phyloP scores from a whole-genome alignment of 92 coral and sea anemone species.

The Heliopora coerulea region DNA sequence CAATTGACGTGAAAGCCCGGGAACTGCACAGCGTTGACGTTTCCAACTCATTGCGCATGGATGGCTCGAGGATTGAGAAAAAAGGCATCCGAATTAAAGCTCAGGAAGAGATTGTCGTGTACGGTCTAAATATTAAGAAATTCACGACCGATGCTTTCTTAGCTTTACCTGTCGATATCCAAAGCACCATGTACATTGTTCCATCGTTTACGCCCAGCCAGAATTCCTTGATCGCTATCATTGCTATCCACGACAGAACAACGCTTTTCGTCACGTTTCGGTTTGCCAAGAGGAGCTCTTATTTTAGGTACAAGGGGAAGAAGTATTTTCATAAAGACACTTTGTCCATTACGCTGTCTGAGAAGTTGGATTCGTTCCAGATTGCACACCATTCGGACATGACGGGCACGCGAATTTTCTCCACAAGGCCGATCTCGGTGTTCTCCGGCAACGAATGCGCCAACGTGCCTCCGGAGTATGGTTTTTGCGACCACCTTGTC shows the following conservation, averaged over 20 bases:
- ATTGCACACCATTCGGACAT: conserved; percentile 31
- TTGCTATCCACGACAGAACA: conserved; percentile 33
- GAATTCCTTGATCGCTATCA: conserved; percentile 51
- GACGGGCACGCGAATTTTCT: conserved; percentile 47
- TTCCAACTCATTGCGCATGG: conserved; percentile 57
- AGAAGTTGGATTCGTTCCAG: conserved; percentile 36
- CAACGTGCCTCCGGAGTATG: conserved; percentile 28
- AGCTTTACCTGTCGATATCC: conserved; percentile 63
- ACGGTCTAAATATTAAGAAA: conserved; percentile 58
- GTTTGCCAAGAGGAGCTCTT: conserved; percentile 18
- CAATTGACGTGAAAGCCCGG: conserved; percentile 37
- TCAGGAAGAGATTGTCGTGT: conserved; percentile 49
- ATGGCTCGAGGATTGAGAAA: conserved; percentile 18
- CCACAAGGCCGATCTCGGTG: conserved; percentile 50
- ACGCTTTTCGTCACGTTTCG: conserved; percentile 23
- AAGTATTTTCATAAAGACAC: conserved; percentile 7
- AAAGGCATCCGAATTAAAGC: conserved; percentile 63
- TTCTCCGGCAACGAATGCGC: conserved; percentile 58
- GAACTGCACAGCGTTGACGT: conserved; percentile 50
- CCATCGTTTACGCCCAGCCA: conserved; percentile 40
- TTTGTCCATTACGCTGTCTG: conserved; percentile 7
- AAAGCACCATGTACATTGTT: conserved; percentile 61
- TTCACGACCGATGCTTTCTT: conserved; percentile 66
- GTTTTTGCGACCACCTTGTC: conserved; percentile 57
- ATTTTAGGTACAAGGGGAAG: conserved; percentile 27